Evolutionary conservation across 2,797 vertebrate genomes (phyloP), one percentile per base, ranked within the genome.

Genomic region (Triplophysa bombifrons): DNA sequence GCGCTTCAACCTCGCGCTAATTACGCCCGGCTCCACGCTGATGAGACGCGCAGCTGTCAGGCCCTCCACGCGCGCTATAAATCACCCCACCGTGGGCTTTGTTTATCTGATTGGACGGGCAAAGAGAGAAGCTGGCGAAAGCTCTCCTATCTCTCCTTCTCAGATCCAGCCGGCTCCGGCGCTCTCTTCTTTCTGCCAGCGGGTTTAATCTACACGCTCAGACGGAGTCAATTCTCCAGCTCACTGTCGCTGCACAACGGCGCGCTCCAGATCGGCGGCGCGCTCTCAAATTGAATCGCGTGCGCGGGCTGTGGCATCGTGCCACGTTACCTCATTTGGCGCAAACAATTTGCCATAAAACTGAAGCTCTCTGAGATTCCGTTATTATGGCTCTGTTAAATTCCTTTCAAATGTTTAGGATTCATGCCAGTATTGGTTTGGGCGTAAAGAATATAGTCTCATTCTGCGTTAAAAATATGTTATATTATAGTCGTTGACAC

Each of bases 41-140:
- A 82, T 82, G 83, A 93, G 92, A 91, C 87, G 83, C 64, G 81
- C 86, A 86, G 85, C 88, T 91, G 91, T 91, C 91, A 88, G 88
- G 85, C 69, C 84, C 87, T 88, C 80, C 81, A 82, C 85, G 78
- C 84, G 79, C 85, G 89, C 87, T 90, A 93, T 93, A 92, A 92
- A 93, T 93, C 91, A 91, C 85, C 55, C 65, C 86, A 88, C 85
- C 77, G 85, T 88, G 84, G 88, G 84, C 83, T 86, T 72, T 82
- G 85, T 89, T 91, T 86, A 89, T 88, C 86, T 89, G 83, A 78
- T 85, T 80, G 72, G 85, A 86, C 51, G 17, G 81, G 72, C 78
- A 58, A 72, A 67, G 70, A 78, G 74, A 55, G 78, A 81, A 80
- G 74, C 75, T 38, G 51, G 67, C 20, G 77, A 84, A 75, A 56